phyloP scores from a whole-genome alignment of 2,113 vertebrate genomes.

The Hylia prasina region DNA sequence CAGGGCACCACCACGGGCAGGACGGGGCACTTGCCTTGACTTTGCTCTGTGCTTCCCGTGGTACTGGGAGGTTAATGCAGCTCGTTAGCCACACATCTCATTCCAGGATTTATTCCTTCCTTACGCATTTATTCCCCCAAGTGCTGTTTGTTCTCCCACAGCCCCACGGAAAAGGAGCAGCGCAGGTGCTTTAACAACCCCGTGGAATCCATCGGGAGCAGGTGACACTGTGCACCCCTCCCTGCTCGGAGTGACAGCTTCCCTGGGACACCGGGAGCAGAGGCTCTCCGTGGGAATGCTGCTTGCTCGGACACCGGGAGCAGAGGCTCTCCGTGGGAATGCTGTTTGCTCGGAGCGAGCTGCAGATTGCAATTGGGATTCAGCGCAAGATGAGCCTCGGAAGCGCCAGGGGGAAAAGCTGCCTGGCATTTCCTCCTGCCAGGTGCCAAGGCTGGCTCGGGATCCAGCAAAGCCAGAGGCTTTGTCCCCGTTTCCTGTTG shows the following conservation, averaged over 20 bases:
- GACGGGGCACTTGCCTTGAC: background rate
- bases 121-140: background rate
- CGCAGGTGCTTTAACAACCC: background rate
- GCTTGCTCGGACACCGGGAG: background rate
- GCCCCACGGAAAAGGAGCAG: accelerated
- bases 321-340: background rate
- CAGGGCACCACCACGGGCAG: background rate
- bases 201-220: background rate
- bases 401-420: background rate
- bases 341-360: background rate
- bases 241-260: background rate
- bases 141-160: background rate
- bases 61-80: background rate
- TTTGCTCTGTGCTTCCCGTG: background rate
- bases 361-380: conserved; percentile 60
- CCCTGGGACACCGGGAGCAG: background rate
- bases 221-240: background rate
- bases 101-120: background rate
- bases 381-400: conserved; percentile 29
- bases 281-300: conserved; percentile 1
- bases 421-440: background rate
- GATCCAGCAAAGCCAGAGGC: background rate
- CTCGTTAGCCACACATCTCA: background rate
- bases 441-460: conserved; percentile 1
- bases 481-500: background rate